phyloP scores from a whole-genome alignment of 2,797 vertebrate genomes.

The Glossophaga mutica region DNA sequence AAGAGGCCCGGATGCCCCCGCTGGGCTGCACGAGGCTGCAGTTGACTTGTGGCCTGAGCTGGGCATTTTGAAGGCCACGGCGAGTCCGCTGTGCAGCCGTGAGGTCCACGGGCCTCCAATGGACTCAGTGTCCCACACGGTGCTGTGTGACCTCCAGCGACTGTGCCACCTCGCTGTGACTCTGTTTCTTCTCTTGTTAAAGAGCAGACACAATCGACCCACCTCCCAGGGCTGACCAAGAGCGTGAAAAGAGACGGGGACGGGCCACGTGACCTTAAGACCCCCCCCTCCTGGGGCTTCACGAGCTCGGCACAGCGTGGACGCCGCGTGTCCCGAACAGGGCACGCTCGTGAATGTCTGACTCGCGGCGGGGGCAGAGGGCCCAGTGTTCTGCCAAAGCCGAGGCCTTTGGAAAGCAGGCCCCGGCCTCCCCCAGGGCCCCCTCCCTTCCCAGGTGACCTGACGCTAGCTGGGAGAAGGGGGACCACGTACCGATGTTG shows the following conservation, averaged over 20 bases:
- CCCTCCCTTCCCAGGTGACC: background rate
- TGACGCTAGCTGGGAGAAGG: background rate
- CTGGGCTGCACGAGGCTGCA: rapidly evolving
- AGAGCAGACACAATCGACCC: background rate
- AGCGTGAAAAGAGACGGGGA: background rate
- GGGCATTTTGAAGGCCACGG: rapidly evolving
- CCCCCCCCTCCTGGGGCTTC: too few relatives aligned
- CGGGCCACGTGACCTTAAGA: background rate
- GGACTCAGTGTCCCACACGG: rapidly evolving
- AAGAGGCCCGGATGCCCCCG: rapidly evolving
- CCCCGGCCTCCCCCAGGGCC: background rate
- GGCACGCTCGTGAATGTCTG: rapidly evolving
- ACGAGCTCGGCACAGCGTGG: rapidly evolving
- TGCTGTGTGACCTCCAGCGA: background rate
- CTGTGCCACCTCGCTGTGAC: background rate
- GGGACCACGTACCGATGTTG: conserved; percentile 90
- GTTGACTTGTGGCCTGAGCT: rapidly evolving
- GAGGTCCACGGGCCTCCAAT: background rate
- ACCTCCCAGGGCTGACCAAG: rapidly evolving
- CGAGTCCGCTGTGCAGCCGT: rapidly evolving
- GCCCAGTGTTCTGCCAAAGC: background rate
- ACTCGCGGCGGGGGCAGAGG: background rate
- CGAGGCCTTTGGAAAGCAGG: background rate
- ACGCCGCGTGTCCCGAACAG: background rate
- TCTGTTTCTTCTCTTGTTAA: background rate